These are phyloP conservation scores for Altica lythri DNA, from an alignment of 2,888 invertebrate species.

Conservation along the genomic window DNA sequence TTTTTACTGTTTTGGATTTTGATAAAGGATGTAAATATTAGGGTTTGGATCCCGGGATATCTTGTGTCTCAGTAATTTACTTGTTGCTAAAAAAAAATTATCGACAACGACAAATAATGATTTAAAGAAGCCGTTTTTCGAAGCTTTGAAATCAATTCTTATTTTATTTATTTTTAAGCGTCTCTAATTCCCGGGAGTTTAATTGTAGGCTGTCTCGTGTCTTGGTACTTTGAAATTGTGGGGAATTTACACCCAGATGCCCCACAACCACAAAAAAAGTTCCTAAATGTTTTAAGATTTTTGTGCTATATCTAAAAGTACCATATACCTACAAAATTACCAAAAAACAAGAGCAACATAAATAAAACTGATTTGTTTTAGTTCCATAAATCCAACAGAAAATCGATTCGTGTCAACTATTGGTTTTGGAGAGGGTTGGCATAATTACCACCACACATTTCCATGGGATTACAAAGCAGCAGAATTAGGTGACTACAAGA, in stretches of 20 bases:
- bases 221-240: neutral
- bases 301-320: too few relatives aligned
- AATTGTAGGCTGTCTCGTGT: neutral
- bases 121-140: neutral
- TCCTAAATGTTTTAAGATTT: neutral
- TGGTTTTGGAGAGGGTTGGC: slow-evolving; percentile 84
- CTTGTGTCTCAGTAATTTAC: neutral
- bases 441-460: slow-evolving; percentile 84
- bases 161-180: too few relatives aligned
- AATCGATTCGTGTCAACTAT: slow-evolving; percentile 73
- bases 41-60: too few relatives aligned
- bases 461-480: slow-evolving; percentile 64
- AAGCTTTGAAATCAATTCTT: too few relatives aligned
- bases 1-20: too few relatives aligned
- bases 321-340: too few relatives aligned
- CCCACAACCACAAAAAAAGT: neutral
- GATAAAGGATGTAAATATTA: too few relatives aligned
- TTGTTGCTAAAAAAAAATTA: neutral
- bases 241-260: neutral
- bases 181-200: too few relatives aligned
- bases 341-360: too few relatives aligned
- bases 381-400: slow-evolving; percentile 74
- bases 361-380: too few relatives aligned
- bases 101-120: neutral
- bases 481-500: slow-evolving; percentile 53